Conservation (phyloP, 2,888 invertebrate genomes). For the Pyralis farinalis region DNA sequence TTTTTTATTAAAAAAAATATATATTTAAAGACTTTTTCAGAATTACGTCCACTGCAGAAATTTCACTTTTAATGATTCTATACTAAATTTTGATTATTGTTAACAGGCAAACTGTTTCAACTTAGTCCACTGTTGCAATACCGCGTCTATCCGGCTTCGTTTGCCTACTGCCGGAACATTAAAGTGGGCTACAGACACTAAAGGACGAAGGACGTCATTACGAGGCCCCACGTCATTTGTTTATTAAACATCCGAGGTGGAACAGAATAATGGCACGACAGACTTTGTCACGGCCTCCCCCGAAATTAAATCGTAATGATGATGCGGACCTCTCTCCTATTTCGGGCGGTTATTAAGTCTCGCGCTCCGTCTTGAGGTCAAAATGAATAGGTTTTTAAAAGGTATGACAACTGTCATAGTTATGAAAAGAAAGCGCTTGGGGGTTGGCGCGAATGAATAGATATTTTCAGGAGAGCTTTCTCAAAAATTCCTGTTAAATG, state of each 20-base stretch:
- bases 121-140: conserved; percentile 27
- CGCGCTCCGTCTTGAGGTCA: conserved; percentile 66
- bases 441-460: conserved; percentile 30
- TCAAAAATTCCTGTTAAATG: conserved; percentile 2
- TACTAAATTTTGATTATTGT: no score
- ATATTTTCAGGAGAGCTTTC: conserved; percentile 13
- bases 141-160: conserved; percentile 39
- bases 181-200: conserved; percentile 51
- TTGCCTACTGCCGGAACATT: conserved; percentile 43
- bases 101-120: background rate
- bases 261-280: conserved; percentile 72
- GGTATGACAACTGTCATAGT: conserved; percentile 67
- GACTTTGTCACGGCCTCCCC: conserved; percentile 74
- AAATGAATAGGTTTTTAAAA: conserved; percentile 75
- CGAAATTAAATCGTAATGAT: conserved; percentile 77
- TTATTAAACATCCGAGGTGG: conserved; percentile 77
- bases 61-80: no score
- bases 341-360: conserved; percentile 68
- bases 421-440: conserved; percentile 65
- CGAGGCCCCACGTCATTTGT: conserved; percentile 73
- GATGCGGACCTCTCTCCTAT: conserved; percentile 66
- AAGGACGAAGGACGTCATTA: conserved; percentile 60
- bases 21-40: no score
- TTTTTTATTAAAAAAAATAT: no score
- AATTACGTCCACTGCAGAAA: no score